Evolutionary conservation across 2,113 vertebrate genomes (phyloP), one percentile per base, ranked within the genome.

Genomic region (Poeciliopsis prolifica): DNA sequence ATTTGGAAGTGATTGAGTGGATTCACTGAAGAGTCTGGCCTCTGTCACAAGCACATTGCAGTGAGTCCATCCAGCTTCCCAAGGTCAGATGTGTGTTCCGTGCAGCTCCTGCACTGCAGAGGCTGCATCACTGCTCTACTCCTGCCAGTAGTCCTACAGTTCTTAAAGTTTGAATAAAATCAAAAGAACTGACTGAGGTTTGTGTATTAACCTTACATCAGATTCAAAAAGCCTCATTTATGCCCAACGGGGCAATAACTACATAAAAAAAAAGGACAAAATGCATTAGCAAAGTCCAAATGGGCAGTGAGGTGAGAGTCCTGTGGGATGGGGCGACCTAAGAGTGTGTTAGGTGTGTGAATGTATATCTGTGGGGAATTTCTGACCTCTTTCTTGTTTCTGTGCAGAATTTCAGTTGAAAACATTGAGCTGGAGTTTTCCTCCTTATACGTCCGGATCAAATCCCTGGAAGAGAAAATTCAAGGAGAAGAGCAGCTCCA

Each of bases 341-440:
- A 37, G 11, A 3, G 35, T 37, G 35, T 37, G 10, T 37, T 10
- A 37, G 10, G 35, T 10, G 10, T 37, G 35, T 37, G 35, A 37
- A 37, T 37, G 35, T 37, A 37, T 11, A 2, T 37, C 35, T 11
- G 35, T 37, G 10, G 35, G 67, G 29, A 72, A 65, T 70, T 44
- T 7, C 13, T 79, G 6, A 48, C 42, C 4, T 26, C 3, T 61
- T 54, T n/a, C 12, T 42, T 66, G 17, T 67, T 65, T 81, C 71
- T 54, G 79, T 92, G 40, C 72, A 99, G 98, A 86, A 95, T 99
- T 82, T 98, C 97, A 28, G 93, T 96, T 90, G 97, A 99, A 80
- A 97, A 91, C 91, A 93, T 96, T 0, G 97, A 99, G 81, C 67
- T 91, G 60, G 97, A 99, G 73, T 95, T 97, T 40, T 95, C 95